Base-by-base conservation (phyloP, 2,888 invertebrate species). In the Iselma pallidipennis region DNA sequence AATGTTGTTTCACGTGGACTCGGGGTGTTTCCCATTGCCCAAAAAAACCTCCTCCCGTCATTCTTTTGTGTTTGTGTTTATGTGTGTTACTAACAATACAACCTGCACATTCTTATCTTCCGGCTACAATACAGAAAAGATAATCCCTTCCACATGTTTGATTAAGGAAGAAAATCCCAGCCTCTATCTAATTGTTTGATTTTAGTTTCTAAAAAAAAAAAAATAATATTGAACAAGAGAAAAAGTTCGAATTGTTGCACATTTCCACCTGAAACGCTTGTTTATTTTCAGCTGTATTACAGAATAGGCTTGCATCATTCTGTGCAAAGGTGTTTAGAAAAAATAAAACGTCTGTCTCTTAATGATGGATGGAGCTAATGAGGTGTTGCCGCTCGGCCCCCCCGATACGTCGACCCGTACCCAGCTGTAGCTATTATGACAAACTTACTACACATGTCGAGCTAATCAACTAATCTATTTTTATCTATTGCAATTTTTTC, bases 331-430 rank as follows among this genome's bases (percentile, higher is more conserved):
- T 60, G 57, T 49, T 55, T 25, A 29, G n/a, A 64, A 60, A 57
- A 61, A 45, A 61, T 56, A 26, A 61, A 63, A 70, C 63, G 66
- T 65, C 66, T 61, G 37, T 58, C 69, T 70, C 72, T 45, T 45
- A 76, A 77, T 78, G 78, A 78, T 78, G 75, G 78, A 78, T 78
- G 78, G 75, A 73, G 75, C 75, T 78, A 78, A 78, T 78, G 78
- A 78, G 78, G 71, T 75, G 72, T 71, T 68, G 59, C 69, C 68
- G 68, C 69, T 60, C 58, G 61, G 66, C 67, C 66, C 66, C 61
- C 57, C 21, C 55, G 42, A 45, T 52, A 66, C 55, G 66, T 57
- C 61, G 19, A 19, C 14, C 42, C 9, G 62, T 59, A 59, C 68
- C 67, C 72, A 71, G 73, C 72, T 70, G 69, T 68, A 70, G 74